phyloP scores from a whole-genome alignment of 2,797 vertebrate species.

The Rhabdophis nuchalis region DNA sequence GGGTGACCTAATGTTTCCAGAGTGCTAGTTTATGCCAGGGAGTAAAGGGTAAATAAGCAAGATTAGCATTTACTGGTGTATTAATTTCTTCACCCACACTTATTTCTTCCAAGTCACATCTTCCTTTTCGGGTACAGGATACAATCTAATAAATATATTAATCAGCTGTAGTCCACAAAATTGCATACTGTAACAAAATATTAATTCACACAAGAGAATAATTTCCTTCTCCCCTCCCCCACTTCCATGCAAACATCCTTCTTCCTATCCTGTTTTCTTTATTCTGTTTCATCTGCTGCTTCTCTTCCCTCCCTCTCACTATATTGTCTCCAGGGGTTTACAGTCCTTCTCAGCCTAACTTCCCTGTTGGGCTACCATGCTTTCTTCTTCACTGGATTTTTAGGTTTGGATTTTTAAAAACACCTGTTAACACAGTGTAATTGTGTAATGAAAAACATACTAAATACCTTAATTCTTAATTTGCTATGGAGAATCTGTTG shows the following conservation, averaged over 20 bases:
- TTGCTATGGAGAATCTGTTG: neutral
- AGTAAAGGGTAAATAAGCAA: neutral
- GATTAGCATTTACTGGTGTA: neutral
- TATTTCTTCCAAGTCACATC: neutral
- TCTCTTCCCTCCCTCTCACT: neutral
- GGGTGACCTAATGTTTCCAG: neutral
- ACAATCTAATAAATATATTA: neutral
- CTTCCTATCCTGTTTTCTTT: neutral
- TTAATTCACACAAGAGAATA: neutral
- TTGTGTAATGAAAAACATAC: neutral
- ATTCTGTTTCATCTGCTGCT: neutral
- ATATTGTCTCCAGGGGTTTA: neutral
- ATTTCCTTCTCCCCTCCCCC: neutral
- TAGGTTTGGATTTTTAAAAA: neutral
- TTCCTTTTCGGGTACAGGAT: neutral
- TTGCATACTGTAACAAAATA: neutral
- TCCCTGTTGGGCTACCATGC: neutral
- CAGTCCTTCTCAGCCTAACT: neutral
- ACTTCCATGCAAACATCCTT: neutral
- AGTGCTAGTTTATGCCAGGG: conserved; percentile 12
- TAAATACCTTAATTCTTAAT: neutral
- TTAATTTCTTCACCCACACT: neutral
- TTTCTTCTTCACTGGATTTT: neutral
- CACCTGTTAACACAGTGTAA: neutral
- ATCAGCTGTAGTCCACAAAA: neutral